Base-by-base conservation (phyloP, 1,140 invertebrate genomes). In the Pristionchus pacificus region DNA sequence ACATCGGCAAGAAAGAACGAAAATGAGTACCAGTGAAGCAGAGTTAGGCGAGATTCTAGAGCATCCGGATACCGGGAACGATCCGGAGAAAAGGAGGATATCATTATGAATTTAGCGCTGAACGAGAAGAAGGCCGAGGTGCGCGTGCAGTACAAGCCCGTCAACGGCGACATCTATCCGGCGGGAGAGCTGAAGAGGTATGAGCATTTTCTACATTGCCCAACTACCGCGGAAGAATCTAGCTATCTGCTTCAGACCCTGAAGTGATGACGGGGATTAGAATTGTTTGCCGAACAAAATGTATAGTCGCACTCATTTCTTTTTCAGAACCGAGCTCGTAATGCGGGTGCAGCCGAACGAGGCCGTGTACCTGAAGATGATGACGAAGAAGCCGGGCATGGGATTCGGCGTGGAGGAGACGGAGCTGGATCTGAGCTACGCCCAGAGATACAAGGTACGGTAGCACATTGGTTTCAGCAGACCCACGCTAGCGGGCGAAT, bases 301-400 rank as follows among this genome's bases (percentile, higher is more conserved):
- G 19, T 49, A 6, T 10, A 19, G 19, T 49, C 6, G 6, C 38
- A 19, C 19, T 10, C n/a, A n/a, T 15, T 15, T 88, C n/a, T 24
- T 19, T 62, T 62, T 62, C 28, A 62, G 95, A 76, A 97, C 98
- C 86, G 95, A 98, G 86, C 86, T 98, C 29, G 95, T 98, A 0
- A 95, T 98, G 76, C 88, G 95, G 74, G 93, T 98, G 0, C 95
- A 98, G 85, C 95, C 95, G 1, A 92, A 93, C 55, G 95, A 98
- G 87, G 95, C 95, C 24, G 88, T 98, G 0, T 98, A 98, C 84
- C 88, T 96, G 31, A 97, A 97, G 87, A 89, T 97, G 87, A 97
- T 96, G 93, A 92, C 91, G 6, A 98, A 98, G 86, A 91, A 90
- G 2, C 95, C 95, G 0, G 95, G 95, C 60, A 96, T 96, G 87